Evolutionary conservation across 2,888 invertebrate species (phyloP).

Genomic region (Nephrocerus scutellatus): DNA sequence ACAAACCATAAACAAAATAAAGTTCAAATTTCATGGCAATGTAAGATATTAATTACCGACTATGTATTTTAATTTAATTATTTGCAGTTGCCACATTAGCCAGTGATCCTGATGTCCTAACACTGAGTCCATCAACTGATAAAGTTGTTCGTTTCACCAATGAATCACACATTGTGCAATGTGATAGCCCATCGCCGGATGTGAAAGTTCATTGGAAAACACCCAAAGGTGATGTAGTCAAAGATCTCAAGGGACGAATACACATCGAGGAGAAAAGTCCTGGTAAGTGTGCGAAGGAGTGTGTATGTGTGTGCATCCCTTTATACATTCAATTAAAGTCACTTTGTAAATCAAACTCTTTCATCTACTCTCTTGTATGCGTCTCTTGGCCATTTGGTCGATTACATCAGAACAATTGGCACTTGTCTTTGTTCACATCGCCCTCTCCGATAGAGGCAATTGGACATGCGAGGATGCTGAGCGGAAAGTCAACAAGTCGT

Average conservation of each 20-base stretch:
- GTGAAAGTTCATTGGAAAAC: conserved; percentile 44
- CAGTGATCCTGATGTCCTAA: conserved; percentile 37
- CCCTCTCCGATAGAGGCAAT: conserved; percentile 48
- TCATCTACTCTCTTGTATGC: too few relatives aligned
- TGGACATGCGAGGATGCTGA: conserved; percentile 48
- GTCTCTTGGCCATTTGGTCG: too few relatives aligned
- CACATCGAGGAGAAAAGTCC: conserved; percentile 43
- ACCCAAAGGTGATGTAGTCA: conserved; percentile 43
- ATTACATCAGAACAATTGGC: conserved; percentile 46
- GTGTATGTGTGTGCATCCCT: too few relatives aligned
- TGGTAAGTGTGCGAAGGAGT: conserved; percentile 38
- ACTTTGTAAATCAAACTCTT: too few relatives aligned
- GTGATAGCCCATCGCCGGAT: conserved; percentile 36
- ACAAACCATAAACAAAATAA: too few relatives aligned
- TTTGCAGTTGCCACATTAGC: conserved; percentile 34
- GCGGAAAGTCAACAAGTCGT: conserved; percentile 35
- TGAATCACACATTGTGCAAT: conserved; percentile 48
- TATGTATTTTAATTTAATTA: too few relatives aligned
- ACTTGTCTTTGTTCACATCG: conserved; percentile 49
- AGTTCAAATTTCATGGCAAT: too few relatives aligned
- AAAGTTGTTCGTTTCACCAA: conserved; percentile 47
- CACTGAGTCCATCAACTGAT: conserved; percentile 38
- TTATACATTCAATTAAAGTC: too few relatives aligned
- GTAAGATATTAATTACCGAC: too few relatives aligned
- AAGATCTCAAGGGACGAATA: conserved; percentile 46